Evolutionary conservation across 2,113 vertebrate genomes (phyloP), one percentile per base, ranked within the genome.

Genomic region (Irena cyanogastra): DNA sequence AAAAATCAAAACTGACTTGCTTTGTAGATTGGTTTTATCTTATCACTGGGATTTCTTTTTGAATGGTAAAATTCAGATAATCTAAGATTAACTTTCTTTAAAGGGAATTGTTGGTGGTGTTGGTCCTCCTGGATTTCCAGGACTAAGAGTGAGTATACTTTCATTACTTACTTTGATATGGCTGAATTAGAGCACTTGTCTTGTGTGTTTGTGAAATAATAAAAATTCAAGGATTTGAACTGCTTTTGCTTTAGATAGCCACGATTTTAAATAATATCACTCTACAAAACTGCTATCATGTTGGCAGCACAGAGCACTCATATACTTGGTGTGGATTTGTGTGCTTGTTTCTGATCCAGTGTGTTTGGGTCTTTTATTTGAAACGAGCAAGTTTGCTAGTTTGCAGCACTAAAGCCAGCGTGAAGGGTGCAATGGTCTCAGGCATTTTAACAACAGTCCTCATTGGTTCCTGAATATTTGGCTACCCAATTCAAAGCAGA

Each of bases 51-150:
- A 16, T 33, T 71, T 52, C 10, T 70, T 79, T 88, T 70, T 4
- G 56, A 86, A 49, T 44, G 13, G 2, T 74, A 60, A 78, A 63
- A 63, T 87, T 81, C 30, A 88, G 9, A 5, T 78, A 65, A 87
- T 95, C 66, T 91, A 85, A 57, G 37, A 44, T 49, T 53, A 2
- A 18, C 54, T 88, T 97, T 88, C 93, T 98, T 97, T 71, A 77
- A 97, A 99, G 99, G 99, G 99, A 64, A 96, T 97, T 91, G 97
- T 98, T 97, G 99, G 99, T 96, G 98, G 98, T 75, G 87, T 95
- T 95, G 99, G 99, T 63, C 99, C 98, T 75, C 90, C 97, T 41
- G 99, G 99, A 78, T 99, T 99, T 97, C 99, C 99, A 85, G 99
- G 99, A 42, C 97, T 99, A 69, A 98, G 98, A 97, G 99, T 99